A percentile compares a stretch with the other conserved stretches of the same genome.
These are phyloP conservation scores for Acanthosepion pharaonis DNA, from an alignment of 2,888 invertebrate species.

Conservation along the genomic window DNA sequence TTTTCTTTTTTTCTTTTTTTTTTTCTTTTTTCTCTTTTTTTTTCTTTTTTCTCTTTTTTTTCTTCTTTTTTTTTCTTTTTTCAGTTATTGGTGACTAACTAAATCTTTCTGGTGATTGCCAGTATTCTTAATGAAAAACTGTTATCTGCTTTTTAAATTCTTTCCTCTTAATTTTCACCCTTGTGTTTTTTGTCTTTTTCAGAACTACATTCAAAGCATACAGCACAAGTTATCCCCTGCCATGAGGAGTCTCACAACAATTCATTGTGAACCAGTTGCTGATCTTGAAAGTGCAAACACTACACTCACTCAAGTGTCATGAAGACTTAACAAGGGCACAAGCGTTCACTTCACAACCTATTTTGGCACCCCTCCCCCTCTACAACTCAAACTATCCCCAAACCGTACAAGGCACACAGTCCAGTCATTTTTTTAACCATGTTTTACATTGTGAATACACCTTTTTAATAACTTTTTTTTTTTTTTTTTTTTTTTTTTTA, in stretches of 20 bases:
- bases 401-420: neutral
- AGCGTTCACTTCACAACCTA: neutral
- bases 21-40: too few relatives aligned
- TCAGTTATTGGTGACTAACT: too few relatives aligned
- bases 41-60: too few relatives aligned
- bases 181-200: slow-evolving; percentile 51
- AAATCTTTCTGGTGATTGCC: too few relatives aligned
- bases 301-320: slow-evolving; percentile 66
- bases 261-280: slow-evolving; percentile 60
- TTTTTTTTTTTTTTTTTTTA: neutral
- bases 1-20: too few relatives aligned
- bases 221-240: slow-evolving; percentile 69
- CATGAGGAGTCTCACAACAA: slow-evolving; percentile 58
- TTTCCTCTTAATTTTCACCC: neutral
- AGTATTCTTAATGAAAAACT: too few relatives aligned
- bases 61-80: too few relatives aligned
- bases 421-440: neutral
- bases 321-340: neutral
- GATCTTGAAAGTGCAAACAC: slow-evolving; percentile 69
- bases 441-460: slow-evolving; percentile 17
- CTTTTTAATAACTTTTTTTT: neutral
- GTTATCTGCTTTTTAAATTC: too few relatives aligned
- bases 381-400: neutral
- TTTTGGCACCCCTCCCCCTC: neutral
- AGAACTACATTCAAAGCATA: slow-evolving; percentile 69